Percentiles rank a stretch among this genome's conserved stretches.
phyloP scores from a whole-genome alignment of 1,140 invertebrate species.

The Neodiprion virginianus region DNA sequence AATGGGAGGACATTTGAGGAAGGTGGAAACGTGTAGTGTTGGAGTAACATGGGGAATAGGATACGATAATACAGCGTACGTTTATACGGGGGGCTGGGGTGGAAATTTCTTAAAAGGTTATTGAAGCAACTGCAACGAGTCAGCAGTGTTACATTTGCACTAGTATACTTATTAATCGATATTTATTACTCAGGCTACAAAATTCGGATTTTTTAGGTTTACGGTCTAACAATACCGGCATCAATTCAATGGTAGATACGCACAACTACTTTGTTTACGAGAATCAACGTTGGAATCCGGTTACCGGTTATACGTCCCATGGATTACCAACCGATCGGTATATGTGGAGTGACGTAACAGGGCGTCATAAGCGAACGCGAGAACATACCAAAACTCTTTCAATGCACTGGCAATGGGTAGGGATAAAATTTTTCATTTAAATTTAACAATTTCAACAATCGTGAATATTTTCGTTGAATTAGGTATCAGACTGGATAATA shows the following conservation, averaged over 20 bases:
- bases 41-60: constrained; percentile 90
- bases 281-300: constrained; percentile 92
- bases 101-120: constrained; percentile 78
- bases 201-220: constrained; percentile 60
- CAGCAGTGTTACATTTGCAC: neutral
- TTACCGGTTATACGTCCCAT: constrained; percentile 85
- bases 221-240: constrained; percentile 70
- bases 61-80: constrained; percentile 83
- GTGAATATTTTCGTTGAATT: constrained; percentile 26
- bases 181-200: constrained; percentile 19
- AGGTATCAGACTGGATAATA: constrained; percentile 88
- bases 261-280: constrained; percentile 89
- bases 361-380: constrained; percentile 80
- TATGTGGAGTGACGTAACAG: constrained; percentile 89
- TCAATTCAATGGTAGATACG: constrained; percentile 81
- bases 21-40: constrained; percentile 75
- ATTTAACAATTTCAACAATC: constrained; percentile 9
- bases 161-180: constrained; percentile 13
- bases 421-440: constrained; percentile 24
- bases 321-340: constrained; percentile 87
- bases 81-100: constrained; percentile 87
- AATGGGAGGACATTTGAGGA: constrained; percentile 83
- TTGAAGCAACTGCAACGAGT: constrained; percentile 16
- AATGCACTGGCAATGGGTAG: constrained; percentile 88
- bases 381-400: constrained; percentile 86